phyloP scores from a whole-genome alignment of 1,140 invertebrate genomes.

The Bombus polaris region DNA sequence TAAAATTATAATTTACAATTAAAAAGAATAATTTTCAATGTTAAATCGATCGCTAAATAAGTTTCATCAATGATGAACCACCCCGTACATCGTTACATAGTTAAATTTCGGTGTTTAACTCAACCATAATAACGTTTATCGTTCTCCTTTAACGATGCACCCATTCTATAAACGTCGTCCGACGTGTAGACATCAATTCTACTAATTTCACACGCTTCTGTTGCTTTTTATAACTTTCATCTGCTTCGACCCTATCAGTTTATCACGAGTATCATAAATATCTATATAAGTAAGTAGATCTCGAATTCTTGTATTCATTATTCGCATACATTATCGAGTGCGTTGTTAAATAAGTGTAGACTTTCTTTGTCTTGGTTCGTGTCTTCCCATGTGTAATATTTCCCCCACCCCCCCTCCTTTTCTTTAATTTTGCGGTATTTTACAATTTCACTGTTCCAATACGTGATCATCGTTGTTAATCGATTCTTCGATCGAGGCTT shows the following conservation, averaged over 20 bases:
- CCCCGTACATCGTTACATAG: too few species aligned
- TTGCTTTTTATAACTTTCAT: slow-evolving; percentile 1
- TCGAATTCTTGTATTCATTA: slow-evolving; percentile 33
- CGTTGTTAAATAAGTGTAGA: slow-evolving; percentile 39
- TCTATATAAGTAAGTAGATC: slow-evolving; percentile 53
- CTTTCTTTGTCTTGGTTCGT: slow-evolving; percentile 4
- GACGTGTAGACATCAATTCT: slow-evolving; percentile 43
- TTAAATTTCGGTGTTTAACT: background rate
- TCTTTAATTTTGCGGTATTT: too few species aligned
- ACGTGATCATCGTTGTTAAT: slow-evolving; percentile 49
- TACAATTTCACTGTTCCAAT: slow-evolving; percentile 35
- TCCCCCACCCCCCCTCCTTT: background rate
- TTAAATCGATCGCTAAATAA: background rate
- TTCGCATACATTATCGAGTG: slow-evolving; percentile 29
- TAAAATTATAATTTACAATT: too few species aligned
- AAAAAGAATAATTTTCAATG: background rate
- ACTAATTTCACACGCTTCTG: background rate
- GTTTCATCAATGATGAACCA: background rate
- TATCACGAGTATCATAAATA: slow-evolving; percentile 12
- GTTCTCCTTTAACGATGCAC: background rate
- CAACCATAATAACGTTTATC: background rate
- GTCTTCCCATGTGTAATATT: slow-evolving; percentile 4
- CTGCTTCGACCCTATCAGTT: slow-evolving; percentile 5
- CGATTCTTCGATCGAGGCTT: slow-evolving; percentile 48
- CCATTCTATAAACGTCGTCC: slow-evolving; percentile 30